Evolutionary conservation across 2,113 vertebrate species (phyloP), one percentile per base, ranked within the genome.

Genomic region (Thunnus maccoyii): DNA sequence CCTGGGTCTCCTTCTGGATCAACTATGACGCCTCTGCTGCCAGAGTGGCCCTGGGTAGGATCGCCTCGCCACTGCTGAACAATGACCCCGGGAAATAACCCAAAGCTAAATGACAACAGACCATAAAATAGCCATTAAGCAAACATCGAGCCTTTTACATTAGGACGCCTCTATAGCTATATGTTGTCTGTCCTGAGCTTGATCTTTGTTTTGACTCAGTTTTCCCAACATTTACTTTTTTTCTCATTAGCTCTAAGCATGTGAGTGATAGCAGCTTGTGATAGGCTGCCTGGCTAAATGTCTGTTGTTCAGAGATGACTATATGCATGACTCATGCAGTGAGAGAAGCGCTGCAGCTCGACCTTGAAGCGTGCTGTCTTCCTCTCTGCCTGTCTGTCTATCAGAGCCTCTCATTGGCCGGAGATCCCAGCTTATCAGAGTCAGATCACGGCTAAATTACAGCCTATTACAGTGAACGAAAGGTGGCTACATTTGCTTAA

Each of bases 1-100:
- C 98, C 86, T 99, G 98, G 98, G 98, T 99, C 91, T 99, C 98
- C 93, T 99, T 99, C 95, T 99, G 98, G 98, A 99, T 99, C 95
- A 99, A 99, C 95, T 99, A 99, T 70, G 98, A 99, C 54, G 98
- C 98, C 86, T 99, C 98, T 15, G 98, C 98, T 89, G 98, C 98
- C 89, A 96, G 98, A 89, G 98, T 99, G 94, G 98, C 98, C 93
- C 94, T 99, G 97, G 98, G 98, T 99, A 96, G 88, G 96, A 87
- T 51, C 18, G 71, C 65, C 73, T 80, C 36, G 27, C 80, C 78
- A 20, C 86, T 50, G 66, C 88, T 74, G 50, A 84, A 67, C 74
- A 82, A 72, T 87, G 86, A 88, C 86, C 75, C 82, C 32, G 78
- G 71, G 87, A 86, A 85, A 90, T 82, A 79, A 83, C 68, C 65